Base-by-base conservation (phyloP, 1,140 invertebrate species). In the Thaumetopoea pityocampa region DNA sequence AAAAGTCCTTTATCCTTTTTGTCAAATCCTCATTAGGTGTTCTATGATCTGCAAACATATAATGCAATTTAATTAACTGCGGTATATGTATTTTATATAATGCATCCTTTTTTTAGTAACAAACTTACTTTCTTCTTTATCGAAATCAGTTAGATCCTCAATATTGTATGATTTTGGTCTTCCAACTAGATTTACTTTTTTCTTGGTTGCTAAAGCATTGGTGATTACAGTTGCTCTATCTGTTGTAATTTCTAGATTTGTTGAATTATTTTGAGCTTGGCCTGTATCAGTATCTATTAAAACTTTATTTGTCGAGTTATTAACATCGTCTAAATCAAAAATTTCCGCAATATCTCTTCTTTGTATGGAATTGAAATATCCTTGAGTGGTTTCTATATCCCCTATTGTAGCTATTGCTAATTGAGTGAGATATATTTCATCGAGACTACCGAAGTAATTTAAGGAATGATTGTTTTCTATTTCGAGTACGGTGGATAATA, bases 391-490 rank as follows among this genome's bases (percentile, higher is more conserved):
- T 14, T 7, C 11, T 11, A 28, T 3, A 30, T 56, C 49, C 17
- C 53, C 48, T 35, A 76, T 61, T 2, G 61, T 78, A 16, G 59
- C 58, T 11, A 66, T 47, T 1, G 73, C 71, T 42, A 74, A 6
- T 37, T 74, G 74, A 4, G 61, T 76, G 9, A 82, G 33, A 59
- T 72, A 82, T 4, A 65, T 36, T 43, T 82, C 67, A 32, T 82
- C 78, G 11, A 82, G 30, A 15, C 58, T 61, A 42, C 73, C 76
- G 23, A 58, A 27, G 28, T 62, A 52, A 28, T 73, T 47, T 24
- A 67, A 28, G 15, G 55, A 37, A 4, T 49, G 20, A 46, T 80
- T 74, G 3, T 32, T 61, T 51, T 80, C 73, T 37, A 82, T 51
- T 53, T 72, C 67, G 17, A 74, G 43, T 15, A 82, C 22, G 28